These are phyloP conservation scores for Xanthorhoe spadicearia DNA, from an alignment of 2,888 invertebrate genomes.

Conservation along the genomic window DNA sequence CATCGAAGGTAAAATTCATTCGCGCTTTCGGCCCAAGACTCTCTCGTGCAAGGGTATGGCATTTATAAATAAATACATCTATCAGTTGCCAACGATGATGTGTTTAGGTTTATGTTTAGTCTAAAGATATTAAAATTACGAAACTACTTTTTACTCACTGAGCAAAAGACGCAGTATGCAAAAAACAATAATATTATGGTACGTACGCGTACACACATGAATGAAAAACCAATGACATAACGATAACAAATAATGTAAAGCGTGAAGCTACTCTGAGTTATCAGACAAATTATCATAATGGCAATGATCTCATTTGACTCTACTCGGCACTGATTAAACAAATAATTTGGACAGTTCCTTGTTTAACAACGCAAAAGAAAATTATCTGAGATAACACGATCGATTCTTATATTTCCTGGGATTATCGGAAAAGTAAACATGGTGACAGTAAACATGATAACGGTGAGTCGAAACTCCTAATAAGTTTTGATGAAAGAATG, in stretches of 20 bases:
- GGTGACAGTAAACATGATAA: slow-evolving; percentile 32
- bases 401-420: slow-evolving; percentile 47
- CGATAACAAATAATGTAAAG: slow-evolving; percentile 51
- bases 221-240: slow-evolving; percentile 51
- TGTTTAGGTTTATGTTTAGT: slow-evolving; percentile 59
- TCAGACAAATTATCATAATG: slow-evolving; percentile 68
- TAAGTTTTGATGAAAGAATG: slow-evolving; percentile 32
- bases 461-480: background rate
- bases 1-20: slow-evolving; percentile 84
- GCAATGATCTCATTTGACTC: slow-evolving; percentile 76
- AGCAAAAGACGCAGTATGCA: slow-evolving; percentile 25
- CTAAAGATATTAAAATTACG: slow-evolving; percentile 56
- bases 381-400: slow-evolving; percentile 69
- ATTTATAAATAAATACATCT: slow-evolving; percentile 80
- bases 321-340: slow-evolving; percentile 65
- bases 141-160: slow-evolving; percentile 17
- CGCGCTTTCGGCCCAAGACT: slow-evolving; percentile 82
- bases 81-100: slow-evolving; percentile 72
- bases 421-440: slow-evolving; percentile 50
- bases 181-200: slow-evolving; percentile 40
- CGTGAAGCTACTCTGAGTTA: slow-evolving; percentile 52
- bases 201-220: slow-evolving; percentile 42
- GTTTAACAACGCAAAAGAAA: slow-evolving; percentile 73
- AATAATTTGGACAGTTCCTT: slow-evolving; percentile 69
- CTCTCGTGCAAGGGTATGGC: slow-evolving; percentile 79